Evolutionary conservation across 2,888 invertebrate genomes (phyloP), one percentile per base, ranked within the genome.

Genomic region (Aethes cnicana): DNA sequence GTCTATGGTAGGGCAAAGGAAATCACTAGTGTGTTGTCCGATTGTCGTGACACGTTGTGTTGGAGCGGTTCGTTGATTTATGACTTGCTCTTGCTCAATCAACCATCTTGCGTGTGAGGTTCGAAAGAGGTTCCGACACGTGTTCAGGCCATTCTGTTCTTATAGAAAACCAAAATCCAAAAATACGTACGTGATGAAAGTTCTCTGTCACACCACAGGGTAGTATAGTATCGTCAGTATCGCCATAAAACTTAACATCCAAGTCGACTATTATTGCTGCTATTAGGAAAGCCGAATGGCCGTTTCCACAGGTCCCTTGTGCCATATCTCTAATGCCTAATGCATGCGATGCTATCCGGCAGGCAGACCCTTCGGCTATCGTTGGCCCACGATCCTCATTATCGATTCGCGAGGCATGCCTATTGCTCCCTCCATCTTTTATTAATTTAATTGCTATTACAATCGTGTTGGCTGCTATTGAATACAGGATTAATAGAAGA

Each of bases 391-490:
- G 52, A 52, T 14, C 12, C 41, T 55, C 32, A 47, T 55, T 55
- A 43, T 23, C 30, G 36, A 55, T 55, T 52, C 52, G 42, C 41
- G n/a, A 20, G 44, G 21, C 49, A 30, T 42, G 21, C 28, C 54
- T 25, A 18, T 7, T 26, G 33, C 20, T 17, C 35, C 47, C 26
- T 21, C 41, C 2, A 50, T 47, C 41, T 53, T 47, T 53, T 53
- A 53, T 53, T 53, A 41, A 53, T 53, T 47, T 20, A 23, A 53
- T 47, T 36, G 53, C 47, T 28, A 46, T 44, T 44, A 21, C 21
- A 30, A 32, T n/a, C n/a, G n/a, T n/a, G n/a, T n/a, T n/a, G n/a
- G n/a, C n/a, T n/a, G n/a, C n/a, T n/a, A n/a, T n/a, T n/a, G n/a
- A n/a, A n/a, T n/a, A n/a, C n/a, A n/a, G n/a, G n/a, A n/a, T n/a